Conservation (phyloP, 2,797 vertebrate species). For the Tympanoctomys barrerae region DNA sequence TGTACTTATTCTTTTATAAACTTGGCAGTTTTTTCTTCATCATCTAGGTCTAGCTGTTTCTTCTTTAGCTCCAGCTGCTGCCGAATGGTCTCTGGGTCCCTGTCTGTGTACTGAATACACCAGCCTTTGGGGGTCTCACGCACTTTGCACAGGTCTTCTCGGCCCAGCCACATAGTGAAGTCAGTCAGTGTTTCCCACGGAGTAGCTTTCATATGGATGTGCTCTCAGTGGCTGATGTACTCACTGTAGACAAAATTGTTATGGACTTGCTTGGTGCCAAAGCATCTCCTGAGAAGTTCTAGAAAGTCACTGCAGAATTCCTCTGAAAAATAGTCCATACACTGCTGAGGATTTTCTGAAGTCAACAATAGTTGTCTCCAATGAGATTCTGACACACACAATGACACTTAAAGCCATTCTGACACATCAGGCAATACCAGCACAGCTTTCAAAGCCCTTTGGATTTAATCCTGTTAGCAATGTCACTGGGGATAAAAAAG, state of each 20-base stretch:
- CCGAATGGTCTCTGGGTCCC: no score
- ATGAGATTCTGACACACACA: no score
- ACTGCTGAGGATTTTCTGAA: no score
- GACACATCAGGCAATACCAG: constrained; percentile 99
- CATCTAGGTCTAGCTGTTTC: no score
- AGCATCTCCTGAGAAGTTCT: constrained; percentile 95
- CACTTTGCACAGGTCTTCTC: constrained; percentile 89
- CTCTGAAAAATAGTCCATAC: no score
- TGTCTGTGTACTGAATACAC: no score
- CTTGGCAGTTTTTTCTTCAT: no score
- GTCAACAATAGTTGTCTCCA: no score
- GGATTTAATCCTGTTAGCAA: constrained; percentile 97
- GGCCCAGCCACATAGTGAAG: constrained; percentile 98
- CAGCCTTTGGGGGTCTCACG: no score
- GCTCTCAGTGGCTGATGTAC: constrained; percentile 97
- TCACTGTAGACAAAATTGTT: constrained; percentile 99
- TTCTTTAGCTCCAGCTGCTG: no score
- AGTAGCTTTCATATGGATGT: constrained; percentile 98
- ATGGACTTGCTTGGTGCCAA: constrained; percentile 98
- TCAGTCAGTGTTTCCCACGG: constrained; percentile 98
- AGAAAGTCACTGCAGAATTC: constrained; percentile 97
- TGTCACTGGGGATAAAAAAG: constrained; percentile 97
- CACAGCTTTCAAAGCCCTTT: constrained; percentile 98
- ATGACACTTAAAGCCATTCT: constrained; percentile 84
- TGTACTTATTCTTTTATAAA: no score